These are phyloP conservation scores for Eidolon dupreanum DNA, from an alignment of 2,797 vertebrate species.

Conservation along the genomic window DNA sequence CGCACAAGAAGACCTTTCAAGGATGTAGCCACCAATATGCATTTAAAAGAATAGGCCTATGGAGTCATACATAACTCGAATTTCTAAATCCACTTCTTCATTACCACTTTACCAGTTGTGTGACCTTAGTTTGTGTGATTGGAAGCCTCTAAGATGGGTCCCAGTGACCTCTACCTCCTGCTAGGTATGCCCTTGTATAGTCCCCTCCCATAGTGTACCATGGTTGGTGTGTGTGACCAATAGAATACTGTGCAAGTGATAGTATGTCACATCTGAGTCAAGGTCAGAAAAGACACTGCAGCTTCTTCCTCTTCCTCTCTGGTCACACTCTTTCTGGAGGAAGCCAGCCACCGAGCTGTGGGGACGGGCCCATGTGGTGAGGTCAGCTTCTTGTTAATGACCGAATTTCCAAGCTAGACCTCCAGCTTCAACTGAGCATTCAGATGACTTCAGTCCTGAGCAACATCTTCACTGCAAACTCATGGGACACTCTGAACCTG, in stretches of 20 bases:
- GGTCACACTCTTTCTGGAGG: not conserved
- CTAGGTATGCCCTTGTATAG: no score
- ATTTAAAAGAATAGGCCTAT: not conserved
- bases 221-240: not conserved
- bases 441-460: not conserved
- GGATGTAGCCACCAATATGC: not conserved
- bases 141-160: not conserved
- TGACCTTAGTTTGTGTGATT: not conserved
- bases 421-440: not conserved
- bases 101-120: not conserved
- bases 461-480: not conserved
- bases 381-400: not conserved
- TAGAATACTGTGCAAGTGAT: not conserved
- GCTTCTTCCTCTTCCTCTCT: not conserved
- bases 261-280: not conserved
- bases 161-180: not conserved
- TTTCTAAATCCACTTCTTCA: not conserved
- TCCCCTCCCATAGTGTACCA: not conserved
- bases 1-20: not conserved
- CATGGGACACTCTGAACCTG: not conserved
- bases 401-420: not conserved
- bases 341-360: not conserved
- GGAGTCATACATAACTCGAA: not conserved
- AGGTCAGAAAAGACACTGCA: not conserved
- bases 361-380: not conserved